Percentiles rank a stretch among this genome's conserved stretches.
Conservation (phyloP, 2,113 vertebrate genomes). For the Setophaga coronata region DNA sequence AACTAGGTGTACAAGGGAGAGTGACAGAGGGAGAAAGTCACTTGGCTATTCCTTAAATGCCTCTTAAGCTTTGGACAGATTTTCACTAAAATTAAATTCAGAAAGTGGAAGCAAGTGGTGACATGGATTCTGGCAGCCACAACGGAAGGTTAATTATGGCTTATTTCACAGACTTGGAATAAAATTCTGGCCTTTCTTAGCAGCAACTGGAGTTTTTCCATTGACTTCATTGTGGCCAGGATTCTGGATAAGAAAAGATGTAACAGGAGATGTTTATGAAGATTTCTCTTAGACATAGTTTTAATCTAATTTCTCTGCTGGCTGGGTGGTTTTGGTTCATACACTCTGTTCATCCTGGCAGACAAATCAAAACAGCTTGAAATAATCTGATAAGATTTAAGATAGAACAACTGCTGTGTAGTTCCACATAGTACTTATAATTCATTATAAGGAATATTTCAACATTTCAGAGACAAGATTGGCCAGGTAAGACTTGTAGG, state of each 20-base stretch:
- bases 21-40: background rate
- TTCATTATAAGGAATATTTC: background rate
- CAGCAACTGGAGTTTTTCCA: constrained; percentile 31
- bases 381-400: background rate
- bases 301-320: constrained; percentile 29
- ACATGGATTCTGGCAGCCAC: constrained; percentile 37
- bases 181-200: constrained; percentile 19
- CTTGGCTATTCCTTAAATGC: background rate
- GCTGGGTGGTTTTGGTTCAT: background rate
- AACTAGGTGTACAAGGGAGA: background rate
- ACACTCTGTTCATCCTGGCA: background rate
- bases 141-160: constrained; percentile 35
- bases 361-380: background rate
- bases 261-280: constrained; percentile 47
- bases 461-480: background rate
- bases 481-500: background rate
- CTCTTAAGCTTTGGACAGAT: background rate
- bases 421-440: background rate
- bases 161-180: constrained; percentile 45
- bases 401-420: background rate
- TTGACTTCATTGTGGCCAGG: background rate
- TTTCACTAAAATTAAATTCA: constrained; percentile 18
- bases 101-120: constrained; percentile 42
- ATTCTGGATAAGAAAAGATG: constrained; percentile 30
- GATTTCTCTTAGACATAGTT: constrained; percentile 12